phyloP scores from a whole-genome alignment of 2,797 vertebrate species.

The Ataeniobius toweri region DNA sequence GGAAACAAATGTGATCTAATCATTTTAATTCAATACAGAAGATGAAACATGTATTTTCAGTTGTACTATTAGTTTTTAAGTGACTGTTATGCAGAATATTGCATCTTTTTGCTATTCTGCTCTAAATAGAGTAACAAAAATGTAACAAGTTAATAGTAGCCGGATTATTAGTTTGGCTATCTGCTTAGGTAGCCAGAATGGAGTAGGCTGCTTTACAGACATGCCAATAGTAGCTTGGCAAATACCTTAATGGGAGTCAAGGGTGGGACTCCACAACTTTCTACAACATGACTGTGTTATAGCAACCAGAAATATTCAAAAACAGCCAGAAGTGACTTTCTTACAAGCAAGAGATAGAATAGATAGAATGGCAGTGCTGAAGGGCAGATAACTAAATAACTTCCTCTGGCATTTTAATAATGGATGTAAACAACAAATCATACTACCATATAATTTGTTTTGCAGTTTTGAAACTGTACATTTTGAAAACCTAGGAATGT shows the following conservation, averaged over 20 bases:
- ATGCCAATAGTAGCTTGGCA: not conserved
- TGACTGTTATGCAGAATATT: not conserved
- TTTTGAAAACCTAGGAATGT: not conserved
- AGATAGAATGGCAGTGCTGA: not conserved
- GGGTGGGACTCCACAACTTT: not conserved
- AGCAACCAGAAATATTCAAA: not conserved
- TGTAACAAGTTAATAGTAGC: not conserved
- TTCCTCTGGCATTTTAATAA: not conserved
- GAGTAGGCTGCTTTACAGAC: not conserved
- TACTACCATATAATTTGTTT: no score
- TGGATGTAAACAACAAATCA: not conserved
- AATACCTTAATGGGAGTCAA: not conserved
- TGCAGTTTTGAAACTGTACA: not conserved
- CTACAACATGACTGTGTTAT: not conserved
- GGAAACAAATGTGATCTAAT: no score
- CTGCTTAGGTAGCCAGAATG: not conserved
- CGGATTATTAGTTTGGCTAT: no score
- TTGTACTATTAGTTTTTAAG: no score
- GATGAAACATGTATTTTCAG: no score
- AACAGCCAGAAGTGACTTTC: not conserved
- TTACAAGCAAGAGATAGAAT: not conserved
- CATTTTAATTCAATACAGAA: no score
- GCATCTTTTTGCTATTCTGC: not conserved
- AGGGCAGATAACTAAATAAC: not conserved
- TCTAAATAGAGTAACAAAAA: not conserved